Base-by-base conservation (phyloP, 2,888 invertebrate species). In the Copidosoma aretas region DNA sequence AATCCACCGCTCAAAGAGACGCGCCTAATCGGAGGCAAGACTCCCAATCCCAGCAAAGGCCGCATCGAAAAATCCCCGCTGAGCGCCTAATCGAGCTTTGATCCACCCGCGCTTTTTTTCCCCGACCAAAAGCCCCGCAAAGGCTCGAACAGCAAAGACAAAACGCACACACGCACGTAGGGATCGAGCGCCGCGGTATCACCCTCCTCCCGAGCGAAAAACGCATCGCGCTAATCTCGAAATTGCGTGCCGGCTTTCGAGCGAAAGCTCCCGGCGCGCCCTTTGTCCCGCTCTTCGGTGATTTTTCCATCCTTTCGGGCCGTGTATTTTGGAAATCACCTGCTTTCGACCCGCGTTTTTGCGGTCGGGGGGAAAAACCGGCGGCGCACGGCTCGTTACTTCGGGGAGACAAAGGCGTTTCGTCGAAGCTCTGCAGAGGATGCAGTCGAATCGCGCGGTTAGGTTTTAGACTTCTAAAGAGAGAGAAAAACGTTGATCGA, bases 151-250 rank as follows among this genome's bases (percentile, higher is more conserved):
- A 71, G 59, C 58, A 53, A 25, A 43, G 19, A 46, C 58, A 59
- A 62, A 51, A 58, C 14, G 60, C 14, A 24, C 19, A 53, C 10
- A 21, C 22, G 25, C 12, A n/a, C n/a, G n/a, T n/a, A 54, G 15
- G 41, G 43, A 46, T 17, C 43, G 43, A 25, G 8, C 8, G 32
- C 32, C 49, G 46, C 24, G 21, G 39, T 39, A 46, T 54, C 49
- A 39, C 19, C 32, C 43, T 46, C 59, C 14, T 58, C 43, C 17
- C 49, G 56, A 43, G 51, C 62, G 51, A 57, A 63, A 32, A 32
- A 32, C 4, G 8, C 32, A n/a, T n/a, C 63, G 49, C 53, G 60
- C 67, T 71, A 71, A 71, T 71, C 68, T 69, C 71, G 67, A 69
- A 71, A 71, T 69, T 69, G 69, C 69, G 66, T 51, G 60, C 46